Conservation (phyloP, 1,140 invertebrate genomes). For the Elymnias hypermnestra region DNA sequence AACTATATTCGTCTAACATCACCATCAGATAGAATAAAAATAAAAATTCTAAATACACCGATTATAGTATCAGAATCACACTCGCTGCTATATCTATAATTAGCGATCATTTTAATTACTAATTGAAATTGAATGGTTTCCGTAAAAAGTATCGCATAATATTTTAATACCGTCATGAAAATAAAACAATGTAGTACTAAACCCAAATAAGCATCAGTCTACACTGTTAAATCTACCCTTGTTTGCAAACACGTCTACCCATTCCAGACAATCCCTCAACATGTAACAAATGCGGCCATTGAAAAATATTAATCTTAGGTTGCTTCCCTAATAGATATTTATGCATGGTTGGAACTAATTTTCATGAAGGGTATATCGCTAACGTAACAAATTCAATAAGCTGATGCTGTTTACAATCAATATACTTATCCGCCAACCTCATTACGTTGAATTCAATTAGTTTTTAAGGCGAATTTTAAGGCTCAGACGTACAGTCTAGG, state of each 20-base stretch:
- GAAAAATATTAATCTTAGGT: slow-evolving; percentile 69
- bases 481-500: too few relatives aligned
- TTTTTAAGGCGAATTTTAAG: background rate
- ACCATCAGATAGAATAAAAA: too few relatives aligned
- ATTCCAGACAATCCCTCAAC: slow-evolving; percentile 51
- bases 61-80: too few relatives aligned
- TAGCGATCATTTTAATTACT: too few relatives aligned
- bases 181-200: slow-evolving; percentile 14
- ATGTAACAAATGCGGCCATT: slow-evolving; percentile 51
- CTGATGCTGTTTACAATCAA: slow-evolving; percentile 49
- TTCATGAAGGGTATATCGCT: slow-evolving; percentile 39
- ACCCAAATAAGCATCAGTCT: slow-evolving; percentile 26
- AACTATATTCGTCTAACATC: too few relatives aligned
- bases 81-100: too few relatives aligned
- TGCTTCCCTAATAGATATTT: slow-evolving; percentile 68
- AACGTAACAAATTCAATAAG: slow-evolving; percentile 53
- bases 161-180: too few relatives aligned
- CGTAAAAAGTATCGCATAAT: too few relatives aligned
- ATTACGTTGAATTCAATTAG: slow-evolving; percentile 31
- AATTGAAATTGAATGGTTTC: too few relatives aligned
- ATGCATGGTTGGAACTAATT: slow-evolving; percentile 66
- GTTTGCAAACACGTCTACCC: slow-evolving; percentile 40
- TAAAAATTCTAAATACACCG: too few relatives aligned
- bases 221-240: slow-evolving; percentile 47
- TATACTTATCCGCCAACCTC: slow-evolving; percentile 39